Evolutionary conservation across 1,140 invertebrate genomes (phyloP), one percentile per base, ranked within the genome.

Genomic region (Lethocerus indicus): DNA sequence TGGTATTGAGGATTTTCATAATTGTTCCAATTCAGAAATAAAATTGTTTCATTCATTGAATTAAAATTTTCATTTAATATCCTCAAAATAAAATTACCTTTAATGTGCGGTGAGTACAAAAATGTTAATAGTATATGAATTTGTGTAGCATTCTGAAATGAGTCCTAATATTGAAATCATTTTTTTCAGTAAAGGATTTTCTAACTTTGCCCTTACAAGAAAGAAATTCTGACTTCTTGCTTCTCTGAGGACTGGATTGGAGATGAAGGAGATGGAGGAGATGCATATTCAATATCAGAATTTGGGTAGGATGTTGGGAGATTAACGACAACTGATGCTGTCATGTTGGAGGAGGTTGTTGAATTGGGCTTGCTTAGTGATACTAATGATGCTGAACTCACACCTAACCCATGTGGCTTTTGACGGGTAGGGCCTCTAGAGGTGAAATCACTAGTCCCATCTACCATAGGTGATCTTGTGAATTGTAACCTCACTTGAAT

Each of bases 241-340:
- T 59, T 50, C 23, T 60, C 55, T 16, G 59, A 54, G n/a, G 58
- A 55, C 21, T 57, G 51, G 9, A 56, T 51, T 20, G 53, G 48
- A 13, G 56, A 51, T n/a, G 60, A 54, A 26, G 59, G 58, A 20
- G 59, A 52, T 14, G 57, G 54, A 14, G 59, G 56, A 21, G 59
- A 60, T 2, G 55, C 52, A 26, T 58, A 59, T 21, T 60, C 60
- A 29, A 62, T 54, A 40, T 63, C 61, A 21, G 60, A 62, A 50
- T 59, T 60, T 9, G 60, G 58, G 41, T 63, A 61, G 13, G 61
- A 63, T 12, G 58, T 51, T 21, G 61, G 61, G 36, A 63, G 51
- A 48, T 63, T 63, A 23, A 63, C 61, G 6, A 63, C 58, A 3
- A 63, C 61, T 18, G 58, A 60, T 16, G 60, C 60, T n/a, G 60